phyloP scores from a whole-genome alignment of 2,888 invertebrate species.

The Antheraea yamamai region DNA sequence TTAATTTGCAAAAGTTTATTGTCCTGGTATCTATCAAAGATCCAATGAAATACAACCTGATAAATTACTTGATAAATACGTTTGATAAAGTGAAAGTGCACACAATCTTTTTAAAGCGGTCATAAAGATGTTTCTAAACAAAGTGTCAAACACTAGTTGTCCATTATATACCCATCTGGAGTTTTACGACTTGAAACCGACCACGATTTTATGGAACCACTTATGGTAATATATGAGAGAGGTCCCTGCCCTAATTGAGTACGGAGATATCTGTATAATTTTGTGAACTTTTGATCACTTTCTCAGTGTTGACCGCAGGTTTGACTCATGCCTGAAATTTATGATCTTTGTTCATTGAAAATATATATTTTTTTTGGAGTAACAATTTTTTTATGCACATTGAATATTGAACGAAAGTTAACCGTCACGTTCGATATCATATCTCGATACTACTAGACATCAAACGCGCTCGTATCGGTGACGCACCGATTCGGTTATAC shows the following conservation, averaged over 20 bases:
- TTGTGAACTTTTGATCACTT: slow-evolving; percentile 39
- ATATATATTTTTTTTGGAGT: background rate
- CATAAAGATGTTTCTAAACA: slow-evolving; percentile 11
- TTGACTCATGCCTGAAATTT: background rate
- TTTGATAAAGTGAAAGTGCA: background rate
- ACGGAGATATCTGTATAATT: slow-evolving; percentile 47
- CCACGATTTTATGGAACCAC: slow-evolving; percentile 56
- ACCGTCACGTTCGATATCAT: no score
- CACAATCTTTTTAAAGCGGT: background rate
- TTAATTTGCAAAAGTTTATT: background rate
- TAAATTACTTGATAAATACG: background rate
- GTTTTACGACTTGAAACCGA: slow-evolving; percentile 45
- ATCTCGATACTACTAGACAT: no score
- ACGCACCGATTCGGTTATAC: no score
- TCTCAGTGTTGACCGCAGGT: slow-evolving; percentile 14
- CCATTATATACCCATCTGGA: slow-evolving; percentile 31
- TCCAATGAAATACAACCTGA: background rate
- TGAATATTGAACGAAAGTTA: no score
- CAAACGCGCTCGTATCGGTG: no score
- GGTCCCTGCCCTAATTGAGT: slow-evolving; percentile 36
- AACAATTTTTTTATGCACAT: no score
- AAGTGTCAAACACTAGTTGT: slow-evolving; percentile 28
- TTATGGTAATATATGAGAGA: slow-evolving; percentile 55
- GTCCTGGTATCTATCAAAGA: background rate
- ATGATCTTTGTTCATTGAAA: background rate